Evolutionary conservation across 1,140 invertebrate genomes (phyloP), one percentile per base, ranked within the genome.

Genomic region (Piezodorus guildinii): DNA sequence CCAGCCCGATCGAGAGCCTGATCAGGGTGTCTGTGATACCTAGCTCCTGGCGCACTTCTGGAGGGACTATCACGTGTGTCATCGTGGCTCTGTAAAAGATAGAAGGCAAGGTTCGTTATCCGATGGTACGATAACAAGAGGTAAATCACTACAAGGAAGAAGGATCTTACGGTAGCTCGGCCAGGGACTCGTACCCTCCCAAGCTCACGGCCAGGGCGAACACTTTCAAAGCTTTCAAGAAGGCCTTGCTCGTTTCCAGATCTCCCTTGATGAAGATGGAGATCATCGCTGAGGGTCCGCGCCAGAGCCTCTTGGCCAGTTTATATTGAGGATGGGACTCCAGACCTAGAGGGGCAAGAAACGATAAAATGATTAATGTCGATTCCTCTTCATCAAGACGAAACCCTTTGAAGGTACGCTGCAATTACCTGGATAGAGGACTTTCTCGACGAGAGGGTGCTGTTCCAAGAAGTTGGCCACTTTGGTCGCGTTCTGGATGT

Each of bases 131-230:
- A n/a, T n/a, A n/a, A n/a, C n/a, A n/a, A n/a, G n/a, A n/a, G n/a
- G n/a, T n/a, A n/a, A n/a, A n/a, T n/a, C n/a, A n/a, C n/a, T n/a
- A n/a, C n/a, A n/a, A n/a, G n/a, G n/a, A n/a, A n/a, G n/a, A n/a
- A n/a, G n/a, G 6, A 39, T 39, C 86, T 84, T 78, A 90, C 86
- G 90, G 90, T 66, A 90, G 74, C 77, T 90, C 87, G 2, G 85
- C 87, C 44, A 98, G 81, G 74, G 92, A 96, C 74, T 98, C 95
- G 73, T 88, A 96, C 60, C 94, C 94, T 59, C 96, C 96, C 39
- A 98, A 80, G 76, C 92, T 96, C 76, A 96, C 94, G 14, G 95
- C 95, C n/a, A 97, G 74, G 2, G 82, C 85, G 72, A 98, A 91
- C 8, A 94, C 61, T 78, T 93, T 87, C 1, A 95, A 74, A 9